Conservation (phyloP, 2,113 vertebrate genomes). For the Sula dactylatra region DNA sequence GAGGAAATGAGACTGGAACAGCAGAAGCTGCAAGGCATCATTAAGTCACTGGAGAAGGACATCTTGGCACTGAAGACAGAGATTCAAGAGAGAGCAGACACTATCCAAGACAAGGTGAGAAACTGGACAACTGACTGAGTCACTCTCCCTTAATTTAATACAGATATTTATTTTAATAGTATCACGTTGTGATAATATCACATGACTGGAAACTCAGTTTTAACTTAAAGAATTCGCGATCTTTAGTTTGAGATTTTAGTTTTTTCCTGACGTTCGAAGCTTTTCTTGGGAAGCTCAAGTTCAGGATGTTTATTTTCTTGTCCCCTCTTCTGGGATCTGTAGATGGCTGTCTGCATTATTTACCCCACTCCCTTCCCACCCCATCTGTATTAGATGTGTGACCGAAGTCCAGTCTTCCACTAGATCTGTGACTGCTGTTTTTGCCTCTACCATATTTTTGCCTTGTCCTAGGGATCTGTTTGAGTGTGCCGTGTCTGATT, state of each 20-base stretch:
- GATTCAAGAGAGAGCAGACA: constrained; percentile 82
- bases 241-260: not conserved
- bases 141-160: not conserved
- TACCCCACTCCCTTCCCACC: not conserved
- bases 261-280: not conserved
- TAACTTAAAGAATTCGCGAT: not conserved
- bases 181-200: not conserved
- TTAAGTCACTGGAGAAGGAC: constrained; percentile 85
- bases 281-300: not conserved
- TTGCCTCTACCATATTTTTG: not conserved
- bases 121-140: not conserved
- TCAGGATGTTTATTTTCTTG: not conserved
- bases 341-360: not conserved
- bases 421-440: not conserved
- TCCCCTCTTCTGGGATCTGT: not conserved
- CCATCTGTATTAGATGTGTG: not conserved
- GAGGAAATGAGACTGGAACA: constrained; percentile 81
- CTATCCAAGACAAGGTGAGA: constrained; percentile 87
- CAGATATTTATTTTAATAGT: not conserved
- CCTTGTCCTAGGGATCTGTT: not conserved
- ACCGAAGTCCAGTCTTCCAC: not conserved
- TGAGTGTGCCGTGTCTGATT: not conserved
- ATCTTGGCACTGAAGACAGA: constrained; percentile 83
- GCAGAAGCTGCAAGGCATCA: constrained; percentile 79
- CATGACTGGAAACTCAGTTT: not conserved